phyloP scores from a whole-genome alignment of 2,113 vertebrate species.

The Petrocephalus microphthalmus region DNA sequence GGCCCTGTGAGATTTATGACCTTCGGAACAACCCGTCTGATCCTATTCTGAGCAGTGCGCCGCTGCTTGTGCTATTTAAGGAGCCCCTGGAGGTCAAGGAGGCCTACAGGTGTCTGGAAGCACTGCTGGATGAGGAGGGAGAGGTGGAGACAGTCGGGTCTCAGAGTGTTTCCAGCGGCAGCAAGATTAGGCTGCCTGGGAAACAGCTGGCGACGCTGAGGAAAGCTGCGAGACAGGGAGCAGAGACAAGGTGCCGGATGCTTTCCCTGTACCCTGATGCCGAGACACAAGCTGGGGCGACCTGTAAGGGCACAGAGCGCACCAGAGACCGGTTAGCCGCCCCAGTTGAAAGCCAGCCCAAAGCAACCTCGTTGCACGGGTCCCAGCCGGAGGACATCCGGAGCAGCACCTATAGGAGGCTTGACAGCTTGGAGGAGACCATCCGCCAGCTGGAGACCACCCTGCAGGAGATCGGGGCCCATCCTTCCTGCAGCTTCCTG shows the following conservation, averaged over 20 bases:
- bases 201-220: slow-evolving; percentile 27
- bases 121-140: slow-evolving; percentile 29
- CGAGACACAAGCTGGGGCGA: fast-evolving
- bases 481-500: slow-evolving; percentile 26
- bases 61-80: slow-evolving; percentile 32
- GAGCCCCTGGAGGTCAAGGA: slow-evolving; percentile 22
- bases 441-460: slow-evolving; percentile 81
- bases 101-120: slow-evolving; percentile 37
- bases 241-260: not conserved
- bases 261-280: not conserved
- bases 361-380: slow-evolving; percentile 18
- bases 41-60: slow-evolving; percentile 23
- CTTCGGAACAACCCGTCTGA: not conserved
- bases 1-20: not conserved
- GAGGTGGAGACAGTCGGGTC: not conserved
- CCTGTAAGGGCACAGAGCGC: not conserved
- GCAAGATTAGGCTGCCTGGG: not conserved
- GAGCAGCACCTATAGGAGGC: slow-evolving; percentile 52
- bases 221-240: slow-evolving; percentile 29
- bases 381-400: slow-evolving; percentile 36
- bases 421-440: slow-evolving; percentile 87
- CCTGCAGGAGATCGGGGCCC: slow-evolving; percentile 69
- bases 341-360: not conserved
- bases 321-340: not conserved
- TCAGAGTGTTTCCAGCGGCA: not conserved